Conservation (phyloP, 2,888 invertebrate species). For the Pollenia labialis region DNA sequence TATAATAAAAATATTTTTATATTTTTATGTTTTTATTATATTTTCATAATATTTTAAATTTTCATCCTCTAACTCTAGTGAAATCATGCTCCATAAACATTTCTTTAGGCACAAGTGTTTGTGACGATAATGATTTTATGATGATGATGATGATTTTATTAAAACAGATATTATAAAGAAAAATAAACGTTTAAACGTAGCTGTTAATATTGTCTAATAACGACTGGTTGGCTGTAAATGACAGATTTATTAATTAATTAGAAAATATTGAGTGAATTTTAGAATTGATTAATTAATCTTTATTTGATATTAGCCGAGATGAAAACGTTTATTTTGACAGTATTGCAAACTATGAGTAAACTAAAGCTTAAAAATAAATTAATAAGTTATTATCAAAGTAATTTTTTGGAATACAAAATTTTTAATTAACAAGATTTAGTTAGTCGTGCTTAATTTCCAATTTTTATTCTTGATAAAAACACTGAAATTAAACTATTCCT, state of each 20-base stretch:
- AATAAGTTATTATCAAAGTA: too few relatives aligned
- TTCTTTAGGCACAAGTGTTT: constrained; percentile 39
- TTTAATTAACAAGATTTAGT: too few relatives aligned
- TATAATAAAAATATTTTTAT: too few relatives aligned
- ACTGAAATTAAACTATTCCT: too few relatives aligned
- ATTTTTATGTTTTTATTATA: too few relatives aligned
- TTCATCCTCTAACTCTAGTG: neutral
- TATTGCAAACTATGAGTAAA: neutral
- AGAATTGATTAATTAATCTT: constrained; percentile 22
- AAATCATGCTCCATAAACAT: neutral
- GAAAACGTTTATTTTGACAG: neutral
- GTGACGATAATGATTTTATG: constrained; percentile 39
- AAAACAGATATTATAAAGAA: constrained; percentile 6
- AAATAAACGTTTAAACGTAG: neutral
- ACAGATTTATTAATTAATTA: constrained; percentile 51
- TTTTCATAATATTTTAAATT: neutral
- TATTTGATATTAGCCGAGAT: neutral
- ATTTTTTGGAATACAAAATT: too few relatives aligned
- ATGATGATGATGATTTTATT: constrained; percentile 44
- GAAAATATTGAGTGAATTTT: constrained; percentile 6
- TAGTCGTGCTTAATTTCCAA: too few relatives aligned
- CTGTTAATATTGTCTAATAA: constrained; percentile 10
- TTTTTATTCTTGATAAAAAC: too few relatives aligned
- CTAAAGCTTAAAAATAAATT: neutral
- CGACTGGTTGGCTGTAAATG: constrained; percentile 35